Conservation (phyloP, 2,797 vertebrate genomes). For the Pipistrellus kuhlii region DNA sequence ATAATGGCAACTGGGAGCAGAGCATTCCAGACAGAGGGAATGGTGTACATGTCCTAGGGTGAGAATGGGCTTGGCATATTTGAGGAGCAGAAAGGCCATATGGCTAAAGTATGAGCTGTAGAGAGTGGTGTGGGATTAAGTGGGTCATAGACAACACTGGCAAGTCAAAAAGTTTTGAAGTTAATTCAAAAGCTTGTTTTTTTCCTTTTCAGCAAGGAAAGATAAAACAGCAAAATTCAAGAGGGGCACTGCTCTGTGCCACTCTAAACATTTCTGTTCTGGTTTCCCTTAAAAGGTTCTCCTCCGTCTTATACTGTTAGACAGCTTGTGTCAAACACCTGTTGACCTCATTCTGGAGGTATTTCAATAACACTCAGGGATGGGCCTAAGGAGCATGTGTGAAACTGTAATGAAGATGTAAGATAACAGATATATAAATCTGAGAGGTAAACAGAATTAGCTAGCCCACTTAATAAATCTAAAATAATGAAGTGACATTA, state of each 20-base stretch:
- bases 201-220: slow-evolving; percentile 58
- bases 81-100: not conserved
- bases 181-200: slow-evolving; percentile 38
- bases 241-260: not conserved
- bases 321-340: slow-evolving; percentile 36
- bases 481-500: slow-evolving; percentile 50
- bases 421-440: slow-evolving; percentile 23
- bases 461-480: not conserved
- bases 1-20: not conserved
- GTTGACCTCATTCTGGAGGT: slow-evolving; percentile 59
- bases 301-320: not conserved
- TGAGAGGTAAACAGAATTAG: not conserved
- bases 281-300: slow-evolving; percentile 22
- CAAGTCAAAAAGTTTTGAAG: slow-evolving; percentile 46
- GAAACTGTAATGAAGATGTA: slow-evolving; percentile 44
- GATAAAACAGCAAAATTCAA: not conserved
- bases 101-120: not conserved
- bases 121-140: not conserved
- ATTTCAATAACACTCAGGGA: slow-evolving; percentile 50
- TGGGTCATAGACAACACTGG: not conserved
- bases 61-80: not conserved
- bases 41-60: not conserved
- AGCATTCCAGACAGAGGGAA: slow-evolving; percentile 9
- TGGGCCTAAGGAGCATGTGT: not conserved
- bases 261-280: not conserved